These are phyloP conservation scores for Melanerpes aurifrons DNA, from an alignment of 2,113 vertebrate genomes.

Conservation along the genomic window DNA sequence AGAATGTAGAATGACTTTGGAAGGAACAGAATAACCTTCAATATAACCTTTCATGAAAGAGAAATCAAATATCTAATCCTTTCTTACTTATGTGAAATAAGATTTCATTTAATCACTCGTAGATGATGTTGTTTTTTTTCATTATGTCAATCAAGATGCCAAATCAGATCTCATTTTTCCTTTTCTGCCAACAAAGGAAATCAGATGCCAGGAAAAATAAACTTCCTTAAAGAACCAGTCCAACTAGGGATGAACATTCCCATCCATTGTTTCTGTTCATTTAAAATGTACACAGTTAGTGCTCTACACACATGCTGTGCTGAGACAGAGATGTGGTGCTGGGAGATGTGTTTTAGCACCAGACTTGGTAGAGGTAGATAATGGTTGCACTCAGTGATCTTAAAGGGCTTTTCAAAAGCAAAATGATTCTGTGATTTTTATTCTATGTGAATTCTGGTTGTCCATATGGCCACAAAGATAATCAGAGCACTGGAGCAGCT, in stretches of 20 bases:
- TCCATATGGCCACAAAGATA: too few relatives aligned
- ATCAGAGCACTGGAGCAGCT: too few relatives aligned
- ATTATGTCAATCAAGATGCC: neutral
- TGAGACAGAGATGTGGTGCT: too few relatives aligned
- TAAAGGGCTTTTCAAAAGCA: too few relatives aligned
- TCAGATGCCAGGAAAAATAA: neutral
- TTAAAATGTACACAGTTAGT: neutral
- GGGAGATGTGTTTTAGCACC: too few relatives aligned
- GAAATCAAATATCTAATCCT: neutral
- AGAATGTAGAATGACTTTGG: neutral
- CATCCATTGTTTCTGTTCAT: neutral
- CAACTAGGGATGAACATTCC: neutral
- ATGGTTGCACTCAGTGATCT: too few relatives aligned
- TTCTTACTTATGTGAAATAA: neutral
- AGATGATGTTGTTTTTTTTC: neutral
- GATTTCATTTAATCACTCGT: constrained; percentile 14
- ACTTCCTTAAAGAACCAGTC: neutral
- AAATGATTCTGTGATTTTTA: too few relatives aligned
- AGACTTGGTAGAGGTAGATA: too few relatives aligned
- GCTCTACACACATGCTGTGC: neutral
- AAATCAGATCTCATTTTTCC: neutral
- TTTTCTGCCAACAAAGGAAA: neutral
- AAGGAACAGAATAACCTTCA: constrained; percentile 38
- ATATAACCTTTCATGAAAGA: constrained; percentile 1
- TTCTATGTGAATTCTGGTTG: too few relatives aligned